Evolutionary conservation across 2,888 invertebrate species (phyloP).

Genomic region (Lacanobia wlatinum): DNA sequence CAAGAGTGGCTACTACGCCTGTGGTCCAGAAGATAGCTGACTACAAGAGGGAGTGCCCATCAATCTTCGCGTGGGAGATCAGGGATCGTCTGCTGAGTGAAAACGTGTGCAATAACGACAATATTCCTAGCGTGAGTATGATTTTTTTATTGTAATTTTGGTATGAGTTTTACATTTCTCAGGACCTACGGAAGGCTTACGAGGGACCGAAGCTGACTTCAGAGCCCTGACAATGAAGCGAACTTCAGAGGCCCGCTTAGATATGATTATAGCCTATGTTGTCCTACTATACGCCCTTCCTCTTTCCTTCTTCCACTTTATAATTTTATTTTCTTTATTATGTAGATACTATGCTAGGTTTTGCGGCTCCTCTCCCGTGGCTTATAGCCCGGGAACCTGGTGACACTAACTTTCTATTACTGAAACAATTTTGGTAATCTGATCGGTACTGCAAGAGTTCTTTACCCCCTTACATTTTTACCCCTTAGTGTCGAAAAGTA

Average conservation of each 20-base stretch:
- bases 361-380: too few species aligned
- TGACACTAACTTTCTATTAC: too few species aligned
- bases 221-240: too few species aligned
- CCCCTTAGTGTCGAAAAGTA: too few species aligned
- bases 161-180: not conserved
- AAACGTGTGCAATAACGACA: constrained; percentile 99
- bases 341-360: too few species aligned
- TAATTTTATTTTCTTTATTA: too few species aligned
- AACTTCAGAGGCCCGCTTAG: too few species aligned
- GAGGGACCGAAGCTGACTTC: not conserved
- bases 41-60: constrained; percentile 99
- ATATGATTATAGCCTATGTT: not conserved
- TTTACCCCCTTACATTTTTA: too few species aligned
- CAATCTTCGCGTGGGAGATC: constrained; percentile 99
- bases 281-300: not conserved
- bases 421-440: too few species aligned
- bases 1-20: constrained; percentile 97
- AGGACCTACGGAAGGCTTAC: not conserved
- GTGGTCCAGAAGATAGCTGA: constrained; percentile 99
- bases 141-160: constrained; percentile 12
- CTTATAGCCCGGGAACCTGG: too few species aligned
- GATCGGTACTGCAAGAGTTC: too few species aligned
- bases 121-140: constrained; percentile 98
- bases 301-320: not conserved
- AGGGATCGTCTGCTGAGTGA: constrained; percentile 98